Conservation (phyloP, 2,888 invertebrate species). For the Ypsolopha scabrella region DNA sequence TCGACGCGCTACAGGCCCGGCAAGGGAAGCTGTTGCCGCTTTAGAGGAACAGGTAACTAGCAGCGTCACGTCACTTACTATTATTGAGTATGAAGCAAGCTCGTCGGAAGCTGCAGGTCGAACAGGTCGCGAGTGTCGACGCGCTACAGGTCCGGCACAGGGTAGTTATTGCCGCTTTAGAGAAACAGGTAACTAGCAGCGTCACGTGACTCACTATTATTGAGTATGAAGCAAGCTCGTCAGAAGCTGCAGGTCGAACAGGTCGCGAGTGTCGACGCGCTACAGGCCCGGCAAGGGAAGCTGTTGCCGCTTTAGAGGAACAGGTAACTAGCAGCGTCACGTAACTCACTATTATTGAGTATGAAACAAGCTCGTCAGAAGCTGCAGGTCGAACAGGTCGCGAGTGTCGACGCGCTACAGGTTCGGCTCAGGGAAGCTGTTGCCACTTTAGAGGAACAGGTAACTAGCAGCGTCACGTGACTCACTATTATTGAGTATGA, state of each 20-base stretch:
- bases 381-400: conserved; percentile 50
- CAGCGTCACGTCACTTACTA: no score
- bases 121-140: conserved; percentile 49
- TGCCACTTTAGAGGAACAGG: conserved; percentile 55
- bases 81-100: conserved; percentile 35
- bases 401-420: conserved; percentile 49
- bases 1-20: conserved; percentile 47
- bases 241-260: no score
- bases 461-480: conserved; percentile 17
- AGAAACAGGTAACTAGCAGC: conserved; percentile 40
- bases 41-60: conserved; percentile 54
- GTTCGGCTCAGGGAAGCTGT: conserved; percentile 49
- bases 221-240: no score
- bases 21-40: conserved; percentile 47
- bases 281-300: conserved; percentile 53
- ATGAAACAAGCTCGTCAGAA: conserved; percentile 34
- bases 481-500: no score
- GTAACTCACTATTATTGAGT: no score
- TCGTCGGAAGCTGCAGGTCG: conserved; percentile 40
- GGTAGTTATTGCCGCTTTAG: conserved; percentile 46
- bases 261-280: conserved; percentile 27
- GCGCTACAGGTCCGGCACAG: conserved; percentile 53
- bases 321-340: conserved; percentile 32
- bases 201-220: conserved; percentile 15
- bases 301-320: conserved; percentile 53